Evolutionary conservation across 2,888 invertebrate genomes (phyloP), one percentile per base, ranked within the genome.

Genomic region (Standfussiana lucernea): DNA sequence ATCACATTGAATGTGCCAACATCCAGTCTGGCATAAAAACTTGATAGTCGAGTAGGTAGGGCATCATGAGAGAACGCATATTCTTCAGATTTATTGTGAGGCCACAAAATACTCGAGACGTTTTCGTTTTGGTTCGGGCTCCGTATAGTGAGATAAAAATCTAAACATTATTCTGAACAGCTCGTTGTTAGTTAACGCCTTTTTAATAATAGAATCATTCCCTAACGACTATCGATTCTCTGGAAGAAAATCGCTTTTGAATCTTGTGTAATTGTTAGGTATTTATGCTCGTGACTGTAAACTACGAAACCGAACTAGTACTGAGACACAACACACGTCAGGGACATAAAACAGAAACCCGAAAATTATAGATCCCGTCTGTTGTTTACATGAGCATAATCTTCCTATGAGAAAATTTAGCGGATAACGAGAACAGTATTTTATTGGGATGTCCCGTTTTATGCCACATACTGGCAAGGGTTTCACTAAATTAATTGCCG

Each of bases 401-500:
- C 15, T 15, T 64, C 21, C 28, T 56, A 59, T 64, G 70, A 65
- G 56, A 50, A 77, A 82, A 73, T 82, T 67, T 71, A 24, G 28
- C 59, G 72, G 37, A 67, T 64, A 83, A 69, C 74, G 67, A 56
- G 69, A 72, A 62, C 65, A 75, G 56, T 83, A 83, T 82, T 83
- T 82, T 83, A 82, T 83, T 72, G 79, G 68, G 79, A 72, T 83
- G 69, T 56, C 74, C 35, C 42, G 61, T 72, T 82, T 82, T 83
- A 79, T 83, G 79, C 32, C 68, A 79, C 83, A 83, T 79, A 83
- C 74, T 45, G 59, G 69, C 7, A 69, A 83, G 76, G 75, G 80
- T 82, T 77, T 80, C 81, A 80, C 40, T 67, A 77, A 87, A 87
- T 85, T 87, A 87, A 87, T 83, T 83, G 87, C 59, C 77, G 80